These are phyloP conservation scores for Bursaphelenchus mucronatus DNA, from an alignment of 1,140 invertebrate genomes.

Conservation along the genomic window DNA sequence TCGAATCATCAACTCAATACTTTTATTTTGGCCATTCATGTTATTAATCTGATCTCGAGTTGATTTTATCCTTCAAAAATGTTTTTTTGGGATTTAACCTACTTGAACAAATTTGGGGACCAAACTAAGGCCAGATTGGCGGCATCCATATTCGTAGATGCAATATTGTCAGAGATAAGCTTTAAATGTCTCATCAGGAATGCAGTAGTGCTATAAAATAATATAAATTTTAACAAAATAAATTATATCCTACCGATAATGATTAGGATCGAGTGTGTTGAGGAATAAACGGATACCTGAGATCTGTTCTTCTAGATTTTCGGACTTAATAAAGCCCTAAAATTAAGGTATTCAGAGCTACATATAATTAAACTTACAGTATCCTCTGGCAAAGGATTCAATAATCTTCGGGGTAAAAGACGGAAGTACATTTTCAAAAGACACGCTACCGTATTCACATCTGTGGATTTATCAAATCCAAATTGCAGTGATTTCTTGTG, in stretches of 20 bases:
- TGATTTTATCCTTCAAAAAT: slow-evolving; percentile 13
- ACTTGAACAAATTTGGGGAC: slow-evolving; percentile 17
- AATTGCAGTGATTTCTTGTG: slow-evolving; percentile 3
- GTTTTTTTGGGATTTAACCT: neutral
- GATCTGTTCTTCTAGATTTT: no score
- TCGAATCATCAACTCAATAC: slow-evolving; percentile 7
- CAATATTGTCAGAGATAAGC: neutral
- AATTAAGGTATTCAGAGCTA: no score
- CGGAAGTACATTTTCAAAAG: slow-evolving; percentile 16
- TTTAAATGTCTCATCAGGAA: slow-evolving; percentile 15
- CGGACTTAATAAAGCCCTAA: no score
- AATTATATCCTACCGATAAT: slow-evolving; percentile 14
- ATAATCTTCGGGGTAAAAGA: neutral
- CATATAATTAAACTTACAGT: no score
- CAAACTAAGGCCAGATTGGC: slow-evolving; percentile 14
- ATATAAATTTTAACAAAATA: neutral
- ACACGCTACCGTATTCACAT: slow-evolving; percentile 13
- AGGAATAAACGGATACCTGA: no score
- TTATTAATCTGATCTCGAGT: slow-evolving; percentile 10
- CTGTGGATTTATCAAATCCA: slow-evolving; percentile 5
- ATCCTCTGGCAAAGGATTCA: neutral
- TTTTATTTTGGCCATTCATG: slow-evolving; percentile 5
- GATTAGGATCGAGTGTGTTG: neutral
- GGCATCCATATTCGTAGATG: slow-evolving; percentile 12
- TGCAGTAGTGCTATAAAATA: slow-evolving; percentile 11